Percentiles rank a stretch among this genome's conserved stretches.
phyloP scores from a whole-genome alignment of 2,888 invertebrate genomes.

The Baccha elongata region DNA sequence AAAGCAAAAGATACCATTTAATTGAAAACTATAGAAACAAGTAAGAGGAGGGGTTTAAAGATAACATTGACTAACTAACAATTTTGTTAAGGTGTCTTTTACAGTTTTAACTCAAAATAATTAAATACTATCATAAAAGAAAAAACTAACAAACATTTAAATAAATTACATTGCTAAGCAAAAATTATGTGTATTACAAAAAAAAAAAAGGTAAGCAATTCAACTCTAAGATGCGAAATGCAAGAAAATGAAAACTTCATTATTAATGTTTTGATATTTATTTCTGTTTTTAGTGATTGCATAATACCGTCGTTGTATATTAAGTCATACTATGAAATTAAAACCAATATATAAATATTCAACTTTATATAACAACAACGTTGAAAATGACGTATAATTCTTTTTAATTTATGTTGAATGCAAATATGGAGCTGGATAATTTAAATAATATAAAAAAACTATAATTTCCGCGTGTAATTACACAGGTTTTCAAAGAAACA shows the following conservation, averaged over 20 bases:
- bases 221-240: not conserved
- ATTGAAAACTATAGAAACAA: too few relatives aligned
- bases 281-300: conserved; percentile 16
- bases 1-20: too few relatives aligned
- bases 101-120: too few relatives aligned
- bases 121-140: not conserved
- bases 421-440: conserved; percentile 31
- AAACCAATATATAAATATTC: conserved; percentile 25
- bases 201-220: not conserved
- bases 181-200: not conserved
- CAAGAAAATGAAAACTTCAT: not conserved
- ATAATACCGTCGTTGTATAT: conserved; percentile 28
- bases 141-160: too few relatives aligned
- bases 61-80: not conserved
- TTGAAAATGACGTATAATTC: not conserved
- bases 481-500: conserved; percentile 5
- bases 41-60: not conserved
- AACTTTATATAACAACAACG: conserved; percentile 22
- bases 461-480: conserved; percentile 52
- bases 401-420: conserved; percentile 9
- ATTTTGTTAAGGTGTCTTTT: too few relatives aligned
- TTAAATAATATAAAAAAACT: conserved; percentile 28
- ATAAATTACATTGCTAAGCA: not conserved
- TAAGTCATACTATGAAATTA: conserved; percentile 54
- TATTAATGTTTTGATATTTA: not conserved